phyloP scores from a whole-genome alignment of 2,113 vertebrate genomes.

The Scatophagus argus region DNA sequence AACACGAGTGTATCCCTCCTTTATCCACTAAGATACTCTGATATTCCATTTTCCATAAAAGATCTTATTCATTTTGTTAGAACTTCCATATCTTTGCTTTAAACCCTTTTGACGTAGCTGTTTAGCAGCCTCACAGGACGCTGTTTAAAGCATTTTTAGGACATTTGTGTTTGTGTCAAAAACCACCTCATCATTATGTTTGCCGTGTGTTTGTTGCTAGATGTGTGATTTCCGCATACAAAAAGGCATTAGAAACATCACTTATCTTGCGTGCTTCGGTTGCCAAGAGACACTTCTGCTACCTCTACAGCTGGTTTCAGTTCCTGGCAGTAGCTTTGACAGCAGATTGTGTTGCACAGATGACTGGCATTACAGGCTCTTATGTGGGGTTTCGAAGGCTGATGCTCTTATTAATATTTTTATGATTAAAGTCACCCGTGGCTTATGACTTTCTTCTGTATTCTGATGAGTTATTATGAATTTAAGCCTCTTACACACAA shows the following conservation, averaged over 20 bases:
- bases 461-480: not conserved
- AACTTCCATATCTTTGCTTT: not conserved
- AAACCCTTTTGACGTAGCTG: not conserved
- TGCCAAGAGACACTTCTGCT: slow-evolving; percentile 23
- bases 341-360: not conserved
- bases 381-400: not conserved
- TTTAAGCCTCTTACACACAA: not conserved
- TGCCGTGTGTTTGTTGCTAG: not conserved
- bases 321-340: not conserved
- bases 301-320: not conserved
- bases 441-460: not conserved
- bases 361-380: not conserved
- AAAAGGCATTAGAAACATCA: slow-evolving; percentile 24
- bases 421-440: not conserved
- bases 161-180: not conserved
- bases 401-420: not conserved
- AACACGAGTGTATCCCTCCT: not conserved
- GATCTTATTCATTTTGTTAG: not conserved
- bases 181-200: not conserved
- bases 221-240: not conserved
- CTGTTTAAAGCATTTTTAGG: not conserved
- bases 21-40: not conserved
- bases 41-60: not conserved
- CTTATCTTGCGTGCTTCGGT: slow-evolving; percentile 4
- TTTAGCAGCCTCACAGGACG: not conserved